Base-by-base conservation (phyloP, 2,797 vertebrate genomes). In the Spheniscus humboldti region DNA sequence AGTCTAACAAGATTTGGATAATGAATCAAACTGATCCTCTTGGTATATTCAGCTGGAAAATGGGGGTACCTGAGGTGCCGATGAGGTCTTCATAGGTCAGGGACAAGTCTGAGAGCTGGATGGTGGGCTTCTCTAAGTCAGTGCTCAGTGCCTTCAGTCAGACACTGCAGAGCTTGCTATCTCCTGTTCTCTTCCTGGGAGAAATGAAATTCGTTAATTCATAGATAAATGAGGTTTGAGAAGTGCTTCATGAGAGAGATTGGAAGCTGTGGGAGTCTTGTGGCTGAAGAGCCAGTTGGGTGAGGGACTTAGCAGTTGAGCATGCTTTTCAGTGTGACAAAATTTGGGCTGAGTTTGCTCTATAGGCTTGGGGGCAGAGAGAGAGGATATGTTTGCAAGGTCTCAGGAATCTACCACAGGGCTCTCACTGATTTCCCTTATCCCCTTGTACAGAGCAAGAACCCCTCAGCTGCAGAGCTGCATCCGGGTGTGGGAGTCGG, bases 401-500 rank as follows among this genome's bases (percentile, higher is more conserved):
- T 39, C 15, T 60, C n/a, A 18, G 55, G 43, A 53, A 37, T 12
- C 43, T 33, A 3, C 28, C 25, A n/a, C 22, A 45, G 31, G 45
- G 27, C 30, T 48, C 52, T 52, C 71, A 3, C 53, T 16, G 19
- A 6, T 52, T 57, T 30, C 53, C 17, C 20, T 18, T 43, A 9
- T 25, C 35, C 12, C 17, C 37, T 53, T 35, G 28, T 43, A 37
- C n/a, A 11, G 79, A 60, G 31, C 39, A 60, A 43, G 68, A 43
- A 18, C 31, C 14, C 35, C 41, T 23, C 19, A n/a, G 64, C 57
- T 64, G 52, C 68, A 71, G 79, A 59, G 13, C n/a, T 45, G 57
- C 13, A 16, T 3, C 6, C 0, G 1, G 8, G 7, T 22, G 37
- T 7, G 50, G 24, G 24, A 3, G 3, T 18, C 1, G 4, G n/a